Conservation (phyloP, 2,113 vertebrate species). For the Ginglymostoma cirratum region DNA sequence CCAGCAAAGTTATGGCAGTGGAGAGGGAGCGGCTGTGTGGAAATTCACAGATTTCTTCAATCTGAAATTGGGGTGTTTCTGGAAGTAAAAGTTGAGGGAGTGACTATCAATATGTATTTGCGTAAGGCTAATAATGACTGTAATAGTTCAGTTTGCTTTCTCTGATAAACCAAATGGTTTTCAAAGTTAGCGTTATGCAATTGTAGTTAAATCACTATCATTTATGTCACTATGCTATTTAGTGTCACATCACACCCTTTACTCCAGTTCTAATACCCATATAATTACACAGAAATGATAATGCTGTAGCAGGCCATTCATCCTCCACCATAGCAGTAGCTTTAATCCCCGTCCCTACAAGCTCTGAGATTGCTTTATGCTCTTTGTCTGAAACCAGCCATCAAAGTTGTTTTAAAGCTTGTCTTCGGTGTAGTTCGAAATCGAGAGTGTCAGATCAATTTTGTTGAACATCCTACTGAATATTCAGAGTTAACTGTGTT, state of each 20-base stretch:
- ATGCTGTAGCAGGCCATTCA: neutral
- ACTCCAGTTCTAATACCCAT: neutral
- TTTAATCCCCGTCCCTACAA: neutral
- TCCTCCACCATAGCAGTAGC: neutral
- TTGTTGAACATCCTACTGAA: neutral
- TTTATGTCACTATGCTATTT: neutral
- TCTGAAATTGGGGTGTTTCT: neutral
- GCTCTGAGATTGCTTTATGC: neutral
- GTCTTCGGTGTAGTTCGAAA: neutral
- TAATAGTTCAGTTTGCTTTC: neutral
- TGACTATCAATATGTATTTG: neutral
- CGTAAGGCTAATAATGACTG: neutral
- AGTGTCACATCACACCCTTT: neutral
- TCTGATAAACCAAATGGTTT: neutral
- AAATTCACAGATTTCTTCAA: neutral
- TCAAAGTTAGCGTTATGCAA: neutral
- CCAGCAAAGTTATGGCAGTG: neutral
- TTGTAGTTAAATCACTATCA: neutral
- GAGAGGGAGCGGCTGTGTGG: neutral
- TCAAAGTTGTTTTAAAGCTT: neutral
- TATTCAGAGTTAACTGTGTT: neutral
- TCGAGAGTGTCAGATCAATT: neutral
- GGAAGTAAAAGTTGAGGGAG: neutral
- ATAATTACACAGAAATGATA: neutral
- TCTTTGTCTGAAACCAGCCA: neutral